Conservation (phyloP, 2,888 invertebrate species). For the Coleophora flavipennella region DNA sequence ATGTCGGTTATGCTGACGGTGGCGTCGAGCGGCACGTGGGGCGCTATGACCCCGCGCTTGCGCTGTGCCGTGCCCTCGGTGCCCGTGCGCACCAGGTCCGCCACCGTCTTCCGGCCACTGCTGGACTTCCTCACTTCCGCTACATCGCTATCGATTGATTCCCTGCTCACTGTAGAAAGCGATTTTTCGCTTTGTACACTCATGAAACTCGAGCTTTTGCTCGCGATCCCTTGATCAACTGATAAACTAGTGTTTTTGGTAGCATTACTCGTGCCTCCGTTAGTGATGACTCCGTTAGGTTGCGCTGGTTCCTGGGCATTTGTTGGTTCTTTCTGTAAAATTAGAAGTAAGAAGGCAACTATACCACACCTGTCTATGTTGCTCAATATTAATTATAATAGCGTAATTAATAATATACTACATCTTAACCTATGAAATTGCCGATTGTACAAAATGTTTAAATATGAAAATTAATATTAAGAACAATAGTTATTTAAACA, state of each 20-base stretch:
- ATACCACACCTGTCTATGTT: too few species aligned
- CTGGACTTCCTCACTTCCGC: constrained; percentile 37
- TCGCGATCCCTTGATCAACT: constrained; percentile 25
- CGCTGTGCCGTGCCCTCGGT: constrained; percentile 34
- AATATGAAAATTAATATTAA: too few species aligned
- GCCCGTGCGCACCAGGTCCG: constrained; percentile 41
- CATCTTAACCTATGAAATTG: too few species aligned
- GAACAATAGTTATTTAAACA: too few species aligned
- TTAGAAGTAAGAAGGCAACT: too few species aligned
- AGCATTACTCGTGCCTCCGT: constrained; percentile 6
- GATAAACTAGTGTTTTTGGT: constrained; percentile 22
- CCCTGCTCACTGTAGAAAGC: constrained; percentile 26
- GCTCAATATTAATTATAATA: too few species aligned
- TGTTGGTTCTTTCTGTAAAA: constrained; percentile 41
- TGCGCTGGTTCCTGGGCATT: constrained; percentile 17
- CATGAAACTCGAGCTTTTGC: constrained; percentile 42
- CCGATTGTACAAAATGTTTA: too few species aligned
- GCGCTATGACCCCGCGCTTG: constrained; percentile 70
- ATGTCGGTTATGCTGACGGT: constrained; percentile 48
- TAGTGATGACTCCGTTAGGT: constrained; percentile 4
- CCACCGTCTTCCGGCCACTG: constrained; percentile 46
- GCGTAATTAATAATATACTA: too few species aligned
- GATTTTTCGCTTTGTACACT: constrained; percentile 41
- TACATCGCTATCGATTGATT: constrained; percentile 33
- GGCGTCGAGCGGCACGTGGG: constrained; percentile 55